A percentile compares a stretch with the other conserved stretches of the same genome.
phyloP scores from a whole-genome alignment of 2,888 invertebrate species.

The Hirtodrosophila trivittata region DNA sequence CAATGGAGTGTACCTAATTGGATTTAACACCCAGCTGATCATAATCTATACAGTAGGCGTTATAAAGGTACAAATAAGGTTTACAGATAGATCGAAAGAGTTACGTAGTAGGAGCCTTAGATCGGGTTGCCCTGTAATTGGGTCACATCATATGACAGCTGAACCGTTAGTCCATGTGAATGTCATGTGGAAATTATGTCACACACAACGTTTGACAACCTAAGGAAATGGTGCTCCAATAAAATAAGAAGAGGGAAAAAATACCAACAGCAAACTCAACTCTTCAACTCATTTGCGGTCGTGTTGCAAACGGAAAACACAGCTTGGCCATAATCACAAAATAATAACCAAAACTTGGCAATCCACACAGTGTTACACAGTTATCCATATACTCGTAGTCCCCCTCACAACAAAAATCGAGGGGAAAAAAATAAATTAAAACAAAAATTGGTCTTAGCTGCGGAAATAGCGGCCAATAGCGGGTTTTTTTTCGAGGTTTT shows the following conservation, averaged over 20 bases:
- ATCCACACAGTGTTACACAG: constrained; percentile 42
- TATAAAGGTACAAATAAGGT: not conserved
- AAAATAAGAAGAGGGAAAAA: constrained; percentile 28
- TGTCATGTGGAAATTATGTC: constrained; percentile 60
- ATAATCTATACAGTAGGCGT: constrained; percentile 3
- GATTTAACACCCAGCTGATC: constrained; percentile 42
- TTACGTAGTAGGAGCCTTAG: not conserved
- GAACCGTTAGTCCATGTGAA: constrained; percentile 40
- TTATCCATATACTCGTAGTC: not conserved
- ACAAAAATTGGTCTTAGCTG: constrained; percentile 36
- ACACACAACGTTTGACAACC: constrained; percentile 38
- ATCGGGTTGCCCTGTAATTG: constrained; percentile 31
- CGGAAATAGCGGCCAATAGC: constrained; percentile 53
- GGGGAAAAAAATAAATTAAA: too few relatives aligned
- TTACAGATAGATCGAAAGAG: too few relatives aligned
- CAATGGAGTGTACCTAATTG: constrained; percentile 49
- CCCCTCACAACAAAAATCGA: not conserved
- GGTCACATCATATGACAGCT: constrained; percentile 41
- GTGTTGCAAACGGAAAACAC: constrained; percentile 64
- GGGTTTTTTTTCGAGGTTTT: constrained; percentile 23
- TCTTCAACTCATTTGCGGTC: constrained; percentile 45
- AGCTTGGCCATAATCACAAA: constrained; percentile 59
- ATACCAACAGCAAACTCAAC: constrained; percentile 15
- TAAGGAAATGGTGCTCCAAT: constrained; percentile 55
- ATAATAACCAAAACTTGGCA: constrained; percentile 56